Conservation (phyloP, 2,113 vertebrate species). For the Heterotilapia buettikoferi region DNA sequence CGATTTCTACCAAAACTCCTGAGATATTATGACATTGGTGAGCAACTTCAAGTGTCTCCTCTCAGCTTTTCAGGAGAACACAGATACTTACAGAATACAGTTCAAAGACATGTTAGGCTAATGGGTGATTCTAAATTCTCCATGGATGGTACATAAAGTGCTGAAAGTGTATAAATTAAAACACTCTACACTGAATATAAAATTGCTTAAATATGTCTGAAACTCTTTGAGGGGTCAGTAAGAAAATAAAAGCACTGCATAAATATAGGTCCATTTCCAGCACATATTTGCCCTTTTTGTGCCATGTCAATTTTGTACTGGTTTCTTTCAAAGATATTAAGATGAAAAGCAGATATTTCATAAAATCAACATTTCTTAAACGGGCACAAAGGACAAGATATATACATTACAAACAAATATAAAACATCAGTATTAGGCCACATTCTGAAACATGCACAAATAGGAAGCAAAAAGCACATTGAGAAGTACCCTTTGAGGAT, state of each 20-base stretch:
- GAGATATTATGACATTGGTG: not conserved
- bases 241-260: not conserved
- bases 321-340: not conserved
- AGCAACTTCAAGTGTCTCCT: not conserved
- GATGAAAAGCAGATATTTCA: not conserved
- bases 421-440: not conserved
- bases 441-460: not conserved
- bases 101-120: not conserved
- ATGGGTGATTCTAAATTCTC: not conserved
- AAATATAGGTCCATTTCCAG: not conserved
- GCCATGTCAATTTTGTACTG: not conserved
- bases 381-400: not conserved
- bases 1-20: not conserved
- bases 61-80: not conserved
- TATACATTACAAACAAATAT: fast-evolving
- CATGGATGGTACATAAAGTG: not conserved
- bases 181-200: not conserved
- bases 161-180: not conserved
- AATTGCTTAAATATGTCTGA: not conserved
- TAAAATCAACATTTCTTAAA: not conserved
- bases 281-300: not conserved
- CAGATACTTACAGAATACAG: not conserved
- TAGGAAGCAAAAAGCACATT: no score
- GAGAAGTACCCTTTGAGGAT: no score
- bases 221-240: not conserved